Conservation (phyloP, 2,797 vertebrate genomes). For the Cyprinodon diabolis region DNA sequence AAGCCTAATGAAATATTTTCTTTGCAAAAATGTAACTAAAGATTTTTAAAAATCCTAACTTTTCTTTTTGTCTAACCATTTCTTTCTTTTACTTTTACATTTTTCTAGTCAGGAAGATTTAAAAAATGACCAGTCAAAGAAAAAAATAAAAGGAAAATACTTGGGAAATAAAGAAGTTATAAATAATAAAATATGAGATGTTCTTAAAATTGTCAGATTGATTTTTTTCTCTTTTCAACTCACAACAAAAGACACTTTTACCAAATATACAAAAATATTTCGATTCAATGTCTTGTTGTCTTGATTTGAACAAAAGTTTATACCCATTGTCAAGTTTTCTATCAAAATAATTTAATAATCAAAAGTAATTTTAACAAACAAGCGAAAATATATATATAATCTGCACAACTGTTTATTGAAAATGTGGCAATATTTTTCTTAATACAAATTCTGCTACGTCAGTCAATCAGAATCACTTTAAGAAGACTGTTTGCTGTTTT, state of each 20-base stretch:
- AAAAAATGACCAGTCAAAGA: not conserved
- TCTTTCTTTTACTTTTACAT: no score
- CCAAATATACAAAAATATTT: not conserved
- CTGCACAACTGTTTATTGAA: not conserved
- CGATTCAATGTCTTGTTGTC: no score
- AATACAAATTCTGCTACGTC: not conserved
- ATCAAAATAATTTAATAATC: not conserved
- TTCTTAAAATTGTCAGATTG: not conserved
- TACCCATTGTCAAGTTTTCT: not conserved
- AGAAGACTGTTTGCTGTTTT: not conserved
- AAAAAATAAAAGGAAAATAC: not conserved
- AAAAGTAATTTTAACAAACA: not conserved
- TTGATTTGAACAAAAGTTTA: not conserved
- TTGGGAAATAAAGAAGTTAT: not conserved
- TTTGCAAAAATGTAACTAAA: not conserved
- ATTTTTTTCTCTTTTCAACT: not conserved
- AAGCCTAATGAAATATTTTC: not conserved
- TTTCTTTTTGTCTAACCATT: not conserved
- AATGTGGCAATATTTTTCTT: not conserved
- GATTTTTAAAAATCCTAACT: not conserved
- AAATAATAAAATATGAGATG: not conserved
- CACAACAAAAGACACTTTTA: not conserved
- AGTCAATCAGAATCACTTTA: not conserved
- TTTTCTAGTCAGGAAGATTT: not conserved
- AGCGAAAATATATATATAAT: not conserved